Conservation (phyloP, 2,888 invertebrate genomes). For the Heteropelma amictum region DNA sequence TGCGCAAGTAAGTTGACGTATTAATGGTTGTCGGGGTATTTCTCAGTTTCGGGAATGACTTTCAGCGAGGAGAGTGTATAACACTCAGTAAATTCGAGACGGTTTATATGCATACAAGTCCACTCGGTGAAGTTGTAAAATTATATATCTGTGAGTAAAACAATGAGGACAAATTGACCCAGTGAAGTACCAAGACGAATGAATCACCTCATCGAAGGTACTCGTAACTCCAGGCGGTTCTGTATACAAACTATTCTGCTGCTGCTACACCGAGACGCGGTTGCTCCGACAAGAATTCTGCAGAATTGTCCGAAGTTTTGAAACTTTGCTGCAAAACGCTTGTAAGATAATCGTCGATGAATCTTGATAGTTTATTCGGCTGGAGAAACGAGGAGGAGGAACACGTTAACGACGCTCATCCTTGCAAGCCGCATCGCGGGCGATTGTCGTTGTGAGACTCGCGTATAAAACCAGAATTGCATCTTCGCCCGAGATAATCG, state of each 20-base stretch:
- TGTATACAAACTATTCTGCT: neutral
- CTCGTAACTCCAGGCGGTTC: slow-evolving; percentile 6
- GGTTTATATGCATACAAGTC: neutral
- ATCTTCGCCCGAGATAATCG: slow-evolving; percentile 58
- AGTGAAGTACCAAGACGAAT: slow-evolving; percentile 2
- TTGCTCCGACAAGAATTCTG: slow-evolving; percentile 24
- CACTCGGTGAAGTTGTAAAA: neutral
- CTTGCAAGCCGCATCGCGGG: slow-evolving; percentile 50
- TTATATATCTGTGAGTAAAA: neutral
- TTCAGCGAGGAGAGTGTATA: too few relatives aligned
- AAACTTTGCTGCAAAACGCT: slow-evolving; percentile 27
- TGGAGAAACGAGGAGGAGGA: slow-evolving; percentile 24
- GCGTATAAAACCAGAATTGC: slow-evolving; percentile 63
- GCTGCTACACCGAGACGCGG: neutral
- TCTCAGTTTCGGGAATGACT: too few relatives aligned
- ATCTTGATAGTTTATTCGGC: slow-evolving; percentile 44
- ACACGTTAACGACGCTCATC: slow-evolving; percentile 48
- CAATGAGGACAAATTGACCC: slow-evolving; percentile 16
- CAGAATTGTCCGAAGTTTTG: neutral
- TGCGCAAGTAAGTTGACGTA: too few relatives aligned
- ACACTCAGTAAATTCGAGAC: too few relatives aligned
- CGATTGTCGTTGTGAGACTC: slow-evolving; percentile 63
- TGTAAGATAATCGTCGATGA: slow-evolving; percentile 53
- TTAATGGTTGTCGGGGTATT: too few relatives aligned
- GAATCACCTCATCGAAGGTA: slow-evolving; percentile 7